These are phyloP conservation scores for Lepetodrilus schrolli DNA, from an alignment of 2,888 invertebrate genomes.

Conservation along the genomic window DNA sequence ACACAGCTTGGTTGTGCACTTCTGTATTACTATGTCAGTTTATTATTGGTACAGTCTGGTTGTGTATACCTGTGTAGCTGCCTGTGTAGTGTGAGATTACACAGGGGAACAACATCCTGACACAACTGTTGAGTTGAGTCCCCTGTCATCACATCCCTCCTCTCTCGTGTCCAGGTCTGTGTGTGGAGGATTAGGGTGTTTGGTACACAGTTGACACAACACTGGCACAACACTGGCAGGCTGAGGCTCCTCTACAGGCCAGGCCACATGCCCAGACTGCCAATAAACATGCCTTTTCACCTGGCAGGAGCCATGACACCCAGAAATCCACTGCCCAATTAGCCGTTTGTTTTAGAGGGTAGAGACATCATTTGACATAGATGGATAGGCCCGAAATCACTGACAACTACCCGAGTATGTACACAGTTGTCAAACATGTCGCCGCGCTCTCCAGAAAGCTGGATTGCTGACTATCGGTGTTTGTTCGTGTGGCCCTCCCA, in stretches of 20 bases:
- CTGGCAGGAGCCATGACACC: not conserved
- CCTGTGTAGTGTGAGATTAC: conserved; percentile 6
- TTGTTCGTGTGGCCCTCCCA: not conserved
- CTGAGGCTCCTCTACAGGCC: conserved; percentile 1
- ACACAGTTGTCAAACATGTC: conserved; percentile 22
- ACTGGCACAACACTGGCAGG: not conserved
- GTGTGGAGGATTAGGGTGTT: conserved; percentile 15
- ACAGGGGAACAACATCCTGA: conserved; percentile 9
- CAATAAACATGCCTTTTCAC: conserved; percentile 11
- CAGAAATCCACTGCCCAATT: conserved; percentile 23
- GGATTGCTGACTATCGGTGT: not conserved
- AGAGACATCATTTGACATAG: not conserved
- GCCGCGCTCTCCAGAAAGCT: conserved; percentile 7
- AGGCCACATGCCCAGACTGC: not conserved
- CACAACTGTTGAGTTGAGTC: not conserved
- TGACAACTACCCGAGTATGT: not conserved
- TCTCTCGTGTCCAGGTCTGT: conserved; percentile 1
- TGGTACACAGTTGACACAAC: not conserved
- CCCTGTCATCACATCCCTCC: conserved; percentile 11
- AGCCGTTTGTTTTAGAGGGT: conserved; percentile 17
- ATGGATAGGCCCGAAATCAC: conserved; percentile 8
- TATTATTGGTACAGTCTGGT: not conserved
- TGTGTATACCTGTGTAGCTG: not conserved
- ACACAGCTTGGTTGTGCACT: not conserved
- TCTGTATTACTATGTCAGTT: not conserved